These are phyloP conservation scores for Chymomyza fuscimana DNA, from an alignment of 2,888 invertebrate genomes.

Conservation along the genomic window DNA sequence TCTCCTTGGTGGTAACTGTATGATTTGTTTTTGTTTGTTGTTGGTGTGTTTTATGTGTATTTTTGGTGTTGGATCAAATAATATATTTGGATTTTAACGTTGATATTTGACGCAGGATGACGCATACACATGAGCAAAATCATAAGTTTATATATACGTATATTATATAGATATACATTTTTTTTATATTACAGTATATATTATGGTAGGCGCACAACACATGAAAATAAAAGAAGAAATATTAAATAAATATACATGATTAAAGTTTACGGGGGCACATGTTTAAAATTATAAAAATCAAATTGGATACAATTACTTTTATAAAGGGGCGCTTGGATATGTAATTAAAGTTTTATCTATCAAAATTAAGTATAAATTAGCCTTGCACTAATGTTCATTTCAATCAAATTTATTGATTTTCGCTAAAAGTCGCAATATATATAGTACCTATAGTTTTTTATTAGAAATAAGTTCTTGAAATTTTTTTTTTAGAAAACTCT, in stretches of 20 bases:
- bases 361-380: too few species aligned
- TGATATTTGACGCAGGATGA: constrained; percentile 55
- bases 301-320: background rate
- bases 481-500: too few species aligned
- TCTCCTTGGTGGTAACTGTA: constrained; percentile 91
- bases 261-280: constrained; percentile 3
- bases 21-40: constrained; percentile 50
- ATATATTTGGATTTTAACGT: constrained; percentile 43
- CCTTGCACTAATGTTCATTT: too few species aligned
- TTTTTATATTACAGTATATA: constrained; percentile 25
- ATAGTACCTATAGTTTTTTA: too few species aligned
- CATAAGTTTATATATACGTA: constrained; percentile 35
- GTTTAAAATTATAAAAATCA: constrained; percentile 1
- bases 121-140: constrained; percentile 41
- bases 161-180: constrained; percentile 22
- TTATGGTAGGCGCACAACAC: constrained; percentile 57
- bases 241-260: constrained; percentile 61
- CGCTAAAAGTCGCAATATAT: too few species aligned
- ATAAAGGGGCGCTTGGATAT: background rate
- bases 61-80: constrained; percentile 44
- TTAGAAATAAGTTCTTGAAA: too few species aligned
- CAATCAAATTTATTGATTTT: too few species aligned
- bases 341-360: too few species aligned
- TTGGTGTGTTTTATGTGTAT: constrained; percentile 34
- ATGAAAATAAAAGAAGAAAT: constrained; percentile 38